phyloP scores from a whole-genome alignment of 2,888 invertebrate genomes.

The Lumbricus terrestris region DNA sequence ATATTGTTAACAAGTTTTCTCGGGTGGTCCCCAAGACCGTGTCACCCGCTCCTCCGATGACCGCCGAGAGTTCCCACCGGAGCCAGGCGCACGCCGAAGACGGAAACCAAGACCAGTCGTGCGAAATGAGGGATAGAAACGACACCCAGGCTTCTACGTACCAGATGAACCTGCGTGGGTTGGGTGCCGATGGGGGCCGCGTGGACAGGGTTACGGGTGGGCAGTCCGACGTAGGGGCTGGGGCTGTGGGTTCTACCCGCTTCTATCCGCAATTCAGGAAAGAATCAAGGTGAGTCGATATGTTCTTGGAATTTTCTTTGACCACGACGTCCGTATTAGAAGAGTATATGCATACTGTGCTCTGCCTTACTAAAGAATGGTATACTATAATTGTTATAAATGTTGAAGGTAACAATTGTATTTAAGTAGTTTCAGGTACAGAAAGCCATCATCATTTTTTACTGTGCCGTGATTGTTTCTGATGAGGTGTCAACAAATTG shows the following conservation, averaged over 20 bases:
- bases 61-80: neutral
- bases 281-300: neutral
- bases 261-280: neutral
- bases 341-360: neutral
- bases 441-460: too few species aligned
- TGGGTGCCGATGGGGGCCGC: neutral
- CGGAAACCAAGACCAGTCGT: neutral
- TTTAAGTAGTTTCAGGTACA: neutral
- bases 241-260: neutral
- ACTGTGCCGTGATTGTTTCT: too few species aligned
- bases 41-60: neutral
- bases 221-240: neutral
- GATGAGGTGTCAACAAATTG: neutral
- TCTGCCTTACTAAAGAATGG: neutral
- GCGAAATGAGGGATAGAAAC: neutral
- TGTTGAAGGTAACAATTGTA: neutral
- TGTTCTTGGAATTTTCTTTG: neutral
- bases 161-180: neutral
- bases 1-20: slow-evolving; percentile 3
- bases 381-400: too few species aligned
- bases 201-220: neutral
- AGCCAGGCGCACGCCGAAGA: neutral
- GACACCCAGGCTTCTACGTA: neutral
- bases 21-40: neutral
- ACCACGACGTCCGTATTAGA: neutral